Base-by-base conservation (phyloP, 2,888 invertebrate species). In the Chironomus riparius region DNA sequence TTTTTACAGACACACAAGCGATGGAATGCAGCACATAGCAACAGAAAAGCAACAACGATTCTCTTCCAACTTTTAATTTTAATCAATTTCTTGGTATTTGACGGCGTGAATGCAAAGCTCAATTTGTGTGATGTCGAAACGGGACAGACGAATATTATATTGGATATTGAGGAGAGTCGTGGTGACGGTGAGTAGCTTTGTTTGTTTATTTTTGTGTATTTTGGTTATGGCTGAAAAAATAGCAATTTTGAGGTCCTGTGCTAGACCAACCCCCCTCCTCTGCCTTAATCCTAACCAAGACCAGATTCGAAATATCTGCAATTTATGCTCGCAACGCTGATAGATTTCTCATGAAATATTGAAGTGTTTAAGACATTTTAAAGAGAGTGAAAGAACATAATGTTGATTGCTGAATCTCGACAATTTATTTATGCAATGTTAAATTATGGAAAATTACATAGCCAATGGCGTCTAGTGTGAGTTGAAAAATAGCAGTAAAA, bases 121-220 rank as follows among this genome's bases (percentile, higher is more conserved):
- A 84, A 84, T 78, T 80, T 83, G 83, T 95, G 95, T 85, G 94
- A 94, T 83, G 92, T 94, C 80, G 93, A 94, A 86, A 92, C 90
- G 77, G 93, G 93, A 50, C 92, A 93, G 81, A 92, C 93, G 48
- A 95, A 93, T 82, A 94, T 95, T 78, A 94, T 95, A 80, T 86
- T 95, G 79, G 95, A 95, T 82, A 94, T 95, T 79, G 93, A 94
- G 83, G 95, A 95, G 84, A 95, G 95, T 83, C 87, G 91, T 83
- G 93, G 92, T 79, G 86, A 88, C 80, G 91, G 95, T 95, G 87
- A 92, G 93, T 91, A 81, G 10, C 10, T 38, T 38, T 10, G 4
- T 38, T 7, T 7, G 10, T 28, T 28, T 28, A 28, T 7, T 38
- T n/a, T 38, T 38, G 38, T 38, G n/a, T 10, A 10, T 10, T 10